Base-by-base conservation (phyloP, 2,113 vertebrate genomes). In the Aptenodytes forsteri region DNA sequence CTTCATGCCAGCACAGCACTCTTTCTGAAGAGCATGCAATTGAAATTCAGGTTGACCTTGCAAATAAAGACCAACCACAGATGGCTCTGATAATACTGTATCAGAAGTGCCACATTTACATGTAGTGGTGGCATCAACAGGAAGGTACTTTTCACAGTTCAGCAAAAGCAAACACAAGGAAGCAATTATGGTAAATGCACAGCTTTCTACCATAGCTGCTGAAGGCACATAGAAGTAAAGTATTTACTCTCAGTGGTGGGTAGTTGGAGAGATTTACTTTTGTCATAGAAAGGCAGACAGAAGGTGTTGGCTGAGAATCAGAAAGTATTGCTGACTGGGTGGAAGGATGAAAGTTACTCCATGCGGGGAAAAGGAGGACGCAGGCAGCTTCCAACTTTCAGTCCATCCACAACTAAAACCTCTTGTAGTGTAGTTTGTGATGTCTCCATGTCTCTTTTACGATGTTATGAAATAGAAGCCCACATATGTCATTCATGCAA, bases 191-290 rank as follows among this genome's bases (percentile, higher is more conserved):
- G 26, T 47, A 36, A 70, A 27, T 47, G 59, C 30, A 34, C 40
- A 66, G n/a, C 32, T 75, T 62, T 62, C 30, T 61, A 1, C 0
- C 0, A 7, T 36, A 58, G 30, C 27, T 58, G 38, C 66, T 42
- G 21, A 46, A 54, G 23, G 56, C 23, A 40, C 26, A 26, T 1
- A 8, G 32, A 10, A 70, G 25, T 56, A 11, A 30, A 47, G 12
- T 50, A 21, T 54, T 58, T 79, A 25, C 42, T 58, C 18, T 77
- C 44, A 38, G 36, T 30, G 26, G 30, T 49, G 56, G 13, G 2
- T 38, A 30, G 20, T 21, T 49, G 38, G 21, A 84, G 62, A 58
- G 25, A 12, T 54, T 64, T 64, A 6, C 13, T 49, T 58, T 38
- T 30, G n/a, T 73, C 44, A 18, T 23, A 50, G 23, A 26, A n/a